Conservation (phyloP, 2,797 vertebrate species). For the Psittacula derbiana region DNA sequence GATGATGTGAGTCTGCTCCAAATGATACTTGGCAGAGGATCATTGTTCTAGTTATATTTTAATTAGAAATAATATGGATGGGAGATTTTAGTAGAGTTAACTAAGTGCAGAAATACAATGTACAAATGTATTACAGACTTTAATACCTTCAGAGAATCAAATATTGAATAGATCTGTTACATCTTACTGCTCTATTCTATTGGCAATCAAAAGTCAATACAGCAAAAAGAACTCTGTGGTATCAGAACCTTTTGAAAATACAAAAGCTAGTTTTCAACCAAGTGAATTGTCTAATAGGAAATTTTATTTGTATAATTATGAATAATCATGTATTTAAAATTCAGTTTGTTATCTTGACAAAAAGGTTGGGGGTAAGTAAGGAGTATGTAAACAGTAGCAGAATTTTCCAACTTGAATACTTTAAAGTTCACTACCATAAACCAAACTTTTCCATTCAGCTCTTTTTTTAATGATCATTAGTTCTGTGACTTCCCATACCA, state of each 20-base stretch:
- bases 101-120: background rate
- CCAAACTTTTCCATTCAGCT: background rate
- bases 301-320: background rate
- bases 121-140: background rate
- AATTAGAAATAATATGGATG: slow-evolving; percentile 22
- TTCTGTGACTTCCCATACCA: background rate
- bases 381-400: background rate
- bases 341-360: background rate
- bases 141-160: background rate
- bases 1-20: background rate
- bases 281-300: background rate
- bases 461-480: background rate
- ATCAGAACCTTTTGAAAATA: background rate
- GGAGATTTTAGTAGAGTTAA: background rate
- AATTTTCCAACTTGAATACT: background rate
- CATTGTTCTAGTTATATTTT: background rate
- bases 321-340: background rate
- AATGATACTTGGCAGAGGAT: background rate
- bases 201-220: background rate
- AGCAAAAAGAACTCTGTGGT: background rate
- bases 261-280: background rate
- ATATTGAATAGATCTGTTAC: background rate
- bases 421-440: background rate
- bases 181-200: background rate
- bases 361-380: background rate